Conservation (phyloP, 2,888 invertebrate species). For the Amaurobius ferox region DNA sequence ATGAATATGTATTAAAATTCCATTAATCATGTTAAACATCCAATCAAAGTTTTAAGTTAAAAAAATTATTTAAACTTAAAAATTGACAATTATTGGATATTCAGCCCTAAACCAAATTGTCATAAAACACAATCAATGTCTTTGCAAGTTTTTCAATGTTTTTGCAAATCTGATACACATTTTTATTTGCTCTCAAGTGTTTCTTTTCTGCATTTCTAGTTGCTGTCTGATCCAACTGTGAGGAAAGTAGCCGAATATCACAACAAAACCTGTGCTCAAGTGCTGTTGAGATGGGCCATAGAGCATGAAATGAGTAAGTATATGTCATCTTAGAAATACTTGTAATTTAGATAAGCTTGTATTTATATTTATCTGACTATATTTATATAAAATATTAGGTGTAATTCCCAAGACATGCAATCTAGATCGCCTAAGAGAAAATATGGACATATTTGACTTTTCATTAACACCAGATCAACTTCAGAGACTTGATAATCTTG, state of each 20-base stretch:
- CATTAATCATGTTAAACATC: too few relatives aligned
- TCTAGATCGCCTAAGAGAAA: constrained; percentile 76
- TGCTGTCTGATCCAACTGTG: constrained; percentile 82
- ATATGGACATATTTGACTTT: constrained; percentile 77
- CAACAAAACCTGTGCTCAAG: constrained; percentile 82
- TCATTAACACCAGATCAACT: constrained; percentile 75
- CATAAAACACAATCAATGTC: too few relatives aligned
- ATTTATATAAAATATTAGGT: constrained; percentile 74
- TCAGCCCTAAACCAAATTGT: too few relatives aligned
- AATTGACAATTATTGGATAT: too few relatives aligned
- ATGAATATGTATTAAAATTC: too few relatives aligned
- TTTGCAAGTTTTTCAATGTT: too few relatives aligned
- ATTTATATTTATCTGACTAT: background rate
- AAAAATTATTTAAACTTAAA: too few relatives aligned
- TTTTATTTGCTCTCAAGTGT: too few relatives aligned
- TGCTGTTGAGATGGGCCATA: constrained; percentile 86
- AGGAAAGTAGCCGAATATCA: constrained; percentile 81
- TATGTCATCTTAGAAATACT: background rate
- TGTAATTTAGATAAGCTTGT: background rate
- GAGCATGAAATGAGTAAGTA: constrained; percentile 83
- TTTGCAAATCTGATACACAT: too few relatives aligned
- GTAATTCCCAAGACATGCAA: constrained; percentile 77
- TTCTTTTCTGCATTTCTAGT: too few relatives aligned
- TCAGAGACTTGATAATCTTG: constrained; percentile 74
- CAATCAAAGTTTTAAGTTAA: too few relatives aligned